Evolutionary conservation across 2,888 invertebrate species (phyloP).

Genomic region (Ophion ventricosus): DNA sequence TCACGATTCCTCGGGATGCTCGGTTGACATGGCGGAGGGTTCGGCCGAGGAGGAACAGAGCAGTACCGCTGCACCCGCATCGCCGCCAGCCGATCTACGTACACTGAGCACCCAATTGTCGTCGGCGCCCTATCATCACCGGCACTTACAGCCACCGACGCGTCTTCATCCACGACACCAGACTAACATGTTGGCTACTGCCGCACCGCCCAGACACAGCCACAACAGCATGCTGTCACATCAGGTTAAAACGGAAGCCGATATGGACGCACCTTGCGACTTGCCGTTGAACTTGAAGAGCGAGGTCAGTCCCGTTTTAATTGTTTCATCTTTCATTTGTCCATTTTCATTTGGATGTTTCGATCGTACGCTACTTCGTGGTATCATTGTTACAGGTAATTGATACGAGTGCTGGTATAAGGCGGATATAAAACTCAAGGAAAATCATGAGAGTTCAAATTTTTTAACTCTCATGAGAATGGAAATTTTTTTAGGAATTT

Average conservation of each 20-base stretch:
- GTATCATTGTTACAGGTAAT: not conserved
- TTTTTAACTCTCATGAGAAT: no score
- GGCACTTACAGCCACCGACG: slow-evolving; percentile 77
- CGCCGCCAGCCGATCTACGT: slow-evolving; percentile 84
- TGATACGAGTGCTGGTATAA: not conserved
- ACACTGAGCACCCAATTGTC: slow-evolving; percentile 82
- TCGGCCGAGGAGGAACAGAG: slow-evolving; percentile 86
- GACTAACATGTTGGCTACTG: slow-evolving; percentile 82
- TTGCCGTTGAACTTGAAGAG: slow-evolving; percentile 82
- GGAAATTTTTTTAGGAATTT: no score
- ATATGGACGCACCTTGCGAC: slow-evolving; percentile 81
- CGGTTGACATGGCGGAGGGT: slow-evolving; percentile 93
- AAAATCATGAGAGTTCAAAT: no score
- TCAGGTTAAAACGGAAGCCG: slow-evolving; percentile 80
- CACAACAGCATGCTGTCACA: slow-evolving; percentile 80
- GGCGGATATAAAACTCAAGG: no score
- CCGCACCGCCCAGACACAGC: slow-evolving; percentile 81
- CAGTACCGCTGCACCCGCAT: slow-evolving; percentile 86
- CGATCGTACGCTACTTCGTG: not conserved
- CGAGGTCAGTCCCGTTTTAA: slow-evolving; percentile 77
- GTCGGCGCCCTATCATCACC: slow-evolving; percentile 77
- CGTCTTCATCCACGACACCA: slow-evolving; percentile 78
- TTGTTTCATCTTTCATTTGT: not conserved
- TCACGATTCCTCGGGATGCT: slow-evolving; percentile 90
- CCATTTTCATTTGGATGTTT: not conserved